These are phyloP conservation scores for Lampris megalopsis DNA, from an alignment of 2,113 vertebrate genomes.

Conservation along the genomic window DNA sequence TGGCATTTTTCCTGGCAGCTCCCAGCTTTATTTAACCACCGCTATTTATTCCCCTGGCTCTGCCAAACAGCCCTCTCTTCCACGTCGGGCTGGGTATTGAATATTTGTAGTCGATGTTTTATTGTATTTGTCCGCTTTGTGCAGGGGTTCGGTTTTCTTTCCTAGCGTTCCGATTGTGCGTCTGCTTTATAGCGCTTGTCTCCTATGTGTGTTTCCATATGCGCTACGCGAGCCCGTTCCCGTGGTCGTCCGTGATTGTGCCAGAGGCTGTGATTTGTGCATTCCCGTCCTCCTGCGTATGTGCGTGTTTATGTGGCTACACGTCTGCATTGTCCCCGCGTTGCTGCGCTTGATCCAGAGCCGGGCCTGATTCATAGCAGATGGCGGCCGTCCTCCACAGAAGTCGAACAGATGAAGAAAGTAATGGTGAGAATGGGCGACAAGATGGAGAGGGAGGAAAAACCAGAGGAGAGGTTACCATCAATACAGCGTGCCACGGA, in stretches of 20 bases:
- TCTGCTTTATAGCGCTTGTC: constrained; percentile 1
- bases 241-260: constrained; percentile 49
- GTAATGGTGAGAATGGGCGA: constrained; percentile 61
- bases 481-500: constrained; percentile 54
- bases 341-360: constrained; percentile 60
- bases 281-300: constrained; percentile 37
- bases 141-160: constrained; percentile 10
- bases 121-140: constrained; percentile 2
- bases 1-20: constrained; percentile 13
- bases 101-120: constrained; percentile 23
- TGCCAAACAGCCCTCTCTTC: neutral
- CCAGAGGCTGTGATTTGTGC: constrained; percentile 49
- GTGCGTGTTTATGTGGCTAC: constrained; percentile 61
- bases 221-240: constrained; percentile 47
- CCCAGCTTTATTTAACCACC: neutral
- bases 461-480: constrained; percentile 60
- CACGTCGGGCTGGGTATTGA: neutral
- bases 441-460: constrained; percentile 51
- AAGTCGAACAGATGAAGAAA: constrained; percentile 61
- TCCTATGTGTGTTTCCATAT: constrained; percentile 30
- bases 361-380: constrained; percentile 65
- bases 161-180: neutral
- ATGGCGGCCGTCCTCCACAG: constrained; percentile 64
- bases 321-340: constrained; percentile 40
- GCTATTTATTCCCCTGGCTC: constrained; percentile 9